Conservation (phyloP, 2,888 invertebrate genomes). For the Chloromyia formosa region DNA sequence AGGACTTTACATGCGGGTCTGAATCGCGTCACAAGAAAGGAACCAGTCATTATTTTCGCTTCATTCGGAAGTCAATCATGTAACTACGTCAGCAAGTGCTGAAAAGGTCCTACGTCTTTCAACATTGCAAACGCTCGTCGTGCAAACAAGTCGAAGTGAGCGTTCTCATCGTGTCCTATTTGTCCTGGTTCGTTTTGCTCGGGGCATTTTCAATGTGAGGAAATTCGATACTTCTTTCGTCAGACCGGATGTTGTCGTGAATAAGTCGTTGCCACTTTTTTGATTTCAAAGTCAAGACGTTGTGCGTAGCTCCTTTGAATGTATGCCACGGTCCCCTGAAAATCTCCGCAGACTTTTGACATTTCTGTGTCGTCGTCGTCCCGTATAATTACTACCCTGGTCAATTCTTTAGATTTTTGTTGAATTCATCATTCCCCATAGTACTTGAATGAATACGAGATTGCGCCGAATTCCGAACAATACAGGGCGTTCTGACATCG, state of each 20-base stretch:
- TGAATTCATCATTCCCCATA: neutral
- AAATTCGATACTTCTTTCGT: slow-evolving; percentile 30
- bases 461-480: slow-evolving; percentile 23
- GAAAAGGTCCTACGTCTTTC: neutral
- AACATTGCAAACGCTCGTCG: neutral
- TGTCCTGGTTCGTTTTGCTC: slow-evolving; percentile 12
- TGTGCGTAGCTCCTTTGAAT: slow-evolving; percentile 12
- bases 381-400: slow-evolving; percentile 20
- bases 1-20: slow-evolving; percentile 29
- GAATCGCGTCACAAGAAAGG: slow-evolving; percentile 16
- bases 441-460: neutral
- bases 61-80: slow-evolving; percentile 38
- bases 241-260: slow-evolving; percentile 33
- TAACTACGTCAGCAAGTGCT: slow-evolving; percentile 27
- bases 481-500: slow-evolving; percentile 4
- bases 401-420: neutral
- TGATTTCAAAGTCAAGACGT: slow-evolving; percentile 37
- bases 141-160: neutral
- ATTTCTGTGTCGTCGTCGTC: neutral
- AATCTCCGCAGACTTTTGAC: slow-evolving; percentile 8
- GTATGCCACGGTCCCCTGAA: slow-evolving; percentile 2
- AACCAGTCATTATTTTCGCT: slow-evolving; percentile 38
- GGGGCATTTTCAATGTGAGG: slow-evolving; percentile 23
- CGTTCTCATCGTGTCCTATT: neutral
- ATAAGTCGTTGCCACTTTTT: slow-evolving; percentile 38